phyloP scores from a whole-genome alignment of 2,113 vertebrate species.

The Australoheros scitulus region DNA sequence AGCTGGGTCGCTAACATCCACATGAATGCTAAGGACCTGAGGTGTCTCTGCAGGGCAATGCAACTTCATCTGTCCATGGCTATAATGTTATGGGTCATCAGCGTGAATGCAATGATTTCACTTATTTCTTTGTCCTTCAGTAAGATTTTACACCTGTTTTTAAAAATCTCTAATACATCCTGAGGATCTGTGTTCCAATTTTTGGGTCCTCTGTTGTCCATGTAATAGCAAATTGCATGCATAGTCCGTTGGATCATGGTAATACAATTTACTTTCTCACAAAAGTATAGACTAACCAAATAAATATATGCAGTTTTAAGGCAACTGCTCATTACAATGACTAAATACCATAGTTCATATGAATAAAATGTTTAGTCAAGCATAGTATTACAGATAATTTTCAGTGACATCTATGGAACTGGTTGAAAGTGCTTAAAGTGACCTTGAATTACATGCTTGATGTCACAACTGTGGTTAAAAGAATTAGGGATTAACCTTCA shows the following conservation, averaged over 20 bases:
- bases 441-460: constrained; percentile 30
- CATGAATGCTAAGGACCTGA: too few species aligned
- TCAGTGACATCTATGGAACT: constrained; percentile 2
- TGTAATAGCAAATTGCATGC: too few species aligned
- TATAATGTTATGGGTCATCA: too few species aligned
- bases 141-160: too few species aligned
- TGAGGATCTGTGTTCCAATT: too few species aligned
- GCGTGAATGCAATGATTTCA: too few species aligned
- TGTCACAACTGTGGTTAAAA: constrained; percentile 28
- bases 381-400: background rate
- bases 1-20: too few species aligned
- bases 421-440: background rate
- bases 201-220: too few species aligned
- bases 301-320: background rate
- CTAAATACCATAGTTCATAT: background rate
- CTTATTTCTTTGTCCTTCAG: too few species aligned
- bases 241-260: background rate
- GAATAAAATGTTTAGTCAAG: background rate
- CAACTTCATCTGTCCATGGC: too few species aligned
- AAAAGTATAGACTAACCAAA: background rate
- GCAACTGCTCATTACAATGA: background rate
- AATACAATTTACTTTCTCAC: background rate
- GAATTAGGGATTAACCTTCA: constrained; percentile 34
- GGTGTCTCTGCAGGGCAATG: too few species aligned
- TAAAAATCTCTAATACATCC: too few species aligned